Percentiles rank a stretch among this genome's conserved stretches.
Evolutionary conservation across 1,140 invertebrate genomes (phyloP).

Genomic region (Anthonomus grandis): DNA sequence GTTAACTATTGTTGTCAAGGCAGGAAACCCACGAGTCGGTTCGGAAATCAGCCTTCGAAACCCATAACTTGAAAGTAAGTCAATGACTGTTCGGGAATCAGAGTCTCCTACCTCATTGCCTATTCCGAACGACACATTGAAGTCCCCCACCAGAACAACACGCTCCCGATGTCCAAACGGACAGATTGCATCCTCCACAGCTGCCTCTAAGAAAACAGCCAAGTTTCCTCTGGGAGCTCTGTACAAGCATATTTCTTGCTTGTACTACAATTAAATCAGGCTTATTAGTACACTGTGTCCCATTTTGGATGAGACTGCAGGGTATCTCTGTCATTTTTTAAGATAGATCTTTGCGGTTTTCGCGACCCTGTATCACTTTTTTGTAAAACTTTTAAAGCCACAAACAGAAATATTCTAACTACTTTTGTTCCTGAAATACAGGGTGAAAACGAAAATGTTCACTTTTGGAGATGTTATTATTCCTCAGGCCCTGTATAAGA

Average conservation of each 20-base stretch:
- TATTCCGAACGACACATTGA: conserved; percentile 4
- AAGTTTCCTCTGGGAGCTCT: background rate
- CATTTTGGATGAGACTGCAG: too few relatives aligned
- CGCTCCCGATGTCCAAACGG: background rate
- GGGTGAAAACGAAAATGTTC: too few relatives aligned
- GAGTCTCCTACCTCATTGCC: background rate
- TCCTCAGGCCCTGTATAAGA: too few relatives aligned
- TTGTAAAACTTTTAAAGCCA: too few relatives aligned
- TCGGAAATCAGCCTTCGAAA: background rate
- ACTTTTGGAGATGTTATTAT: too few relatives aligned
- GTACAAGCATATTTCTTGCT: conserved; percentile 3
- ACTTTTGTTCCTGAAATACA: too few relatives aligned
- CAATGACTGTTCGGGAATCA: background rate
- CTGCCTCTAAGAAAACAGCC: background rate
- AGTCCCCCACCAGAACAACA: background rate
- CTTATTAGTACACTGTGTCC: too few relatives aligned
- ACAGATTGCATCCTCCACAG: background rate
- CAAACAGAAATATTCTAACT: too few relatives aligned
- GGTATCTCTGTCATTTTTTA: too few relatives aligned
- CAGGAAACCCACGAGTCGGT: background rate
- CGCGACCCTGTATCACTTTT: too few relatives aligned
- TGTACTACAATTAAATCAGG: too few relatives aligned
- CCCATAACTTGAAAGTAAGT: background rate
- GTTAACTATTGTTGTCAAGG: conserved; percentile 1
- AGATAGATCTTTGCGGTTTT: too few relatives aligned